Base-by-base conservation (phyloP, 2,888 invertebrate species). In the Linyphia triangularis region DNA sequence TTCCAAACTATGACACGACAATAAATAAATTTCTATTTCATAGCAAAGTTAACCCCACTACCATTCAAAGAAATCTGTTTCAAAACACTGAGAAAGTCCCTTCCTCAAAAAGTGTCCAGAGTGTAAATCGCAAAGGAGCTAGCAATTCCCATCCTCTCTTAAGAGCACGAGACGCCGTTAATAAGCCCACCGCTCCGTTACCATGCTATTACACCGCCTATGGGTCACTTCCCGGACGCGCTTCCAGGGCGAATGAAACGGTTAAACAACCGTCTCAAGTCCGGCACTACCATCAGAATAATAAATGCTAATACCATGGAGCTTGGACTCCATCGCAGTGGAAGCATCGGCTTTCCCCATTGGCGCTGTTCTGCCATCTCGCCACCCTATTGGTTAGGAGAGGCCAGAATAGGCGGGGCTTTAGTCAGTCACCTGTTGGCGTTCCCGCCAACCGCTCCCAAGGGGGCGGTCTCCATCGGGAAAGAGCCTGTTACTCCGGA, bases 271-370 rank as follows among this genome's bases (percentile, higher is more conserved):
- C 85, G 81, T 75, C 81, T 73, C 75, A 75, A 57, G 81, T 88
- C 81, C 81, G 61, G 77, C 79, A 72, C 63, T 67, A 84, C 89
- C 79, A 84, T 89, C 89, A 84, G 84, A 89, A 89, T 89, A 89
- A 89, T 89, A 89, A 89, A 89, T 89, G 89, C 75, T 89, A 89
- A 89, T 89, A 89, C 89, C 89, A 89, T 89, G 89, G 73, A 72
- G 79, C 72, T 84, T 65, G 83, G 84, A 84, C 84, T 73, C 59
- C 89, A 84, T 84, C 67, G 79, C 59, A 65, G 72, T 65, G 77
- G 70, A 83, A 73, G 78, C 37, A 72, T 65, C 65, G 30, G 72
- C 77, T 79, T 26, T 84, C 84, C 89, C 84, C 72, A 89, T 84
- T 89, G 89, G 89, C 63, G 77, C 69, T 30, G 24, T 57, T 67